A percentile compares a stretch with the other conserved stretches of the same genome.
These are phyloP conservation scores for Torymus aiolomorphi DNA, from an alignment of 2,888 invertebrate species.

Conservation along the genomic window DNA sequence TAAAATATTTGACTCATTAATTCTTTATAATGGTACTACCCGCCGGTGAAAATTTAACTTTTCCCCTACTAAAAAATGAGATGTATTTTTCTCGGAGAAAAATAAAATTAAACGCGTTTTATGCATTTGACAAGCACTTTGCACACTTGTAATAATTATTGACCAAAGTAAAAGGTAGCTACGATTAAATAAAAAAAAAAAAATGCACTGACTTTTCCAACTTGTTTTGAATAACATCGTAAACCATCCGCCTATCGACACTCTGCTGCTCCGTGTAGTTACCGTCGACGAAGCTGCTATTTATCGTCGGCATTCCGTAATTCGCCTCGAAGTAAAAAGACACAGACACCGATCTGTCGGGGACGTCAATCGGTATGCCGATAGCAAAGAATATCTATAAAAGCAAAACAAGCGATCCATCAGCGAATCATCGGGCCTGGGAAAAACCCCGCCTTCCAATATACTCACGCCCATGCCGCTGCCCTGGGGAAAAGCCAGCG, in stretches of 20 bases:
- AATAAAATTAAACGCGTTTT: constrained; percentile 4
- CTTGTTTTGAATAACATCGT: constrained; percentile 78
- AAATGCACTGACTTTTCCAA: constrained; percentile 78
- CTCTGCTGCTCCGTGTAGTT: constrained; percentile 73
- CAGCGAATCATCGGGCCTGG: too few relatives aligned
- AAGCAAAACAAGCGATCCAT: too few relatives aligned
- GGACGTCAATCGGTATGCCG: constrained; percentile 83
- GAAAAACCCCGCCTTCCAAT: too few relatives aligned
- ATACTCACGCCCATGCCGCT: constrained; percentile 70
- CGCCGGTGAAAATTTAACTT: too few relatives aligned
- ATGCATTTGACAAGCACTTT: too few relatives aligned
- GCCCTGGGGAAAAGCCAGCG: constrained; percentile 70
- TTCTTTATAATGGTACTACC: too few relatives aligned
- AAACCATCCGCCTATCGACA: constrained; percentile 78
- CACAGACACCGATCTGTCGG: constrained; percentile 83
- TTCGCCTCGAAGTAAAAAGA: constrained; percentile 86
- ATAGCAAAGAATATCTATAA: constrained; percentile 83
- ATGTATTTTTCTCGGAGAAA: not conserved
- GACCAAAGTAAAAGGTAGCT: too few relatives aligned
- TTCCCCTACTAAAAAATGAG: too few relatives aligned
- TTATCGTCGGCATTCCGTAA: constrained; percentile 80
- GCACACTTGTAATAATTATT: too few relatives aligned
- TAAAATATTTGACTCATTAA: too few relatives aligned
- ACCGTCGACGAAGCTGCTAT: constrained; percentile 65
- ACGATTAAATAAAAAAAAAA: constrained; percentile 8